A percentile compares a stretch with the other conserved stretches of the same genome.
Conservation (phyloP, 2,113 vertebrate genomes). For the Tretioscincus oriximinensis region DNA sequence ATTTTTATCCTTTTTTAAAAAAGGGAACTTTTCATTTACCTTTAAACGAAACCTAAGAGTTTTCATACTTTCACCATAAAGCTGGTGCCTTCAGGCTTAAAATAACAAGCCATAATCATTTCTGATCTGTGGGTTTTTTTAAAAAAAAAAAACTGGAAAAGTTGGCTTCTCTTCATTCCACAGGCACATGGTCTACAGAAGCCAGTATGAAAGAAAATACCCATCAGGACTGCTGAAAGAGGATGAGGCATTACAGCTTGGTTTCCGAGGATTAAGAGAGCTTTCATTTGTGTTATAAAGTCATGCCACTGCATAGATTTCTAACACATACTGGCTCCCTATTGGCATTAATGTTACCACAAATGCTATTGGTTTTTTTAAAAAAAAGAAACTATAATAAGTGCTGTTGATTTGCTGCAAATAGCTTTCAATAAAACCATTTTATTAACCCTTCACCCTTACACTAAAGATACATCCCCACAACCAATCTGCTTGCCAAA, state of each 20-base stretch:
- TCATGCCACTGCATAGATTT: constrained; percentile 37
- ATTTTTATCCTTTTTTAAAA: not conserved
- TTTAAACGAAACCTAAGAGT: constrained; percentile 23
- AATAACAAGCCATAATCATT: constrained; percentile 21
- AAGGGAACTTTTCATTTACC: not conserved
- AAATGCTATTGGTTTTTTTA: constrained; percentile 55
- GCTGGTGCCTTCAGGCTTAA: not conserved
- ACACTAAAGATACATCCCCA: constrained; percentile 44
- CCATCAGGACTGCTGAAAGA: constrained; percentile 31
- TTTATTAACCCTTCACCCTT: constrained; percentile 30
- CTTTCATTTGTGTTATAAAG: constrained; percentile 47
- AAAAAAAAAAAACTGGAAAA: not conserved
- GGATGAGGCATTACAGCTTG: constrained; percentile 12
- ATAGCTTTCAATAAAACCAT: constrained; percentile 35
- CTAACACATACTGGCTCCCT: constrained; percentile 40
- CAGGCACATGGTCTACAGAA: not conserved
- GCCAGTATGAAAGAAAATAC: constrained; percentile 41
- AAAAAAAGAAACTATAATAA: not conserved
- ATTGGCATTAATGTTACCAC: constrained; percentile 41
- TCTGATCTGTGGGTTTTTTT: constrained; percentile 16
- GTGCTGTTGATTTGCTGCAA: constrained; percentile 56
- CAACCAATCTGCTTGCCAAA: constrained; percentile 50
- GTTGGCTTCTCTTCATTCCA: constrained; percentile 24
- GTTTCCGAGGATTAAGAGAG: constrained; percentile 26
- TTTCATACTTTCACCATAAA: constrained; percentile 17